Percentiles rank a stretch among this genome's conserved stretches.
Conservation (phyloP, 2,888 invertebrate species). For the Phaonia tiefii region DNA sequence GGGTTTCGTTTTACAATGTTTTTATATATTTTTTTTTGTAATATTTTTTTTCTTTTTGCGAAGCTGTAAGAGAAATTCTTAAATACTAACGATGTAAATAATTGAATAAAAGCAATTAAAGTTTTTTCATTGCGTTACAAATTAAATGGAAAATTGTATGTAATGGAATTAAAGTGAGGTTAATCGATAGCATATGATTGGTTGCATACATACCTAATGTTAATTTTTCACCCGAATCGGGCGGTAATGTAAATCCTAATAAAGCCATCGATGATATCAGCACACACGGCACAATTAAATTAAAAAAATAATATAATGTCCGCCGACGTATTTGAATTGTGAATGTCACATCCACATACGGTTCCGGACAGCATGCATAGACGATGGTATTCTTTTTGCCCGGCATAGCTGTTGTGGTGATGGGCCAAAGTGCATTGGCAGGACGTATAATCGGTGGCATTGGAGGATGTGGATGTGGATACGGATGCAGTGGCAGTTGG, state of each 20-base stretch:
- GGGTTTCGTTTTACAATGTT: neutral
- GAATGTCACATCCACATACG: constrained; percentile 95
- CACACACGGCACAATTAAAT: constrained; percentile 99
- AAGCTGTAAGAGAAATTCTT: constrained; percentile 56
- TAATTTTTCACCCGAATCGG: constrained; percentile 85
- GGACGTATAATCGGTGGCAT: neutral
- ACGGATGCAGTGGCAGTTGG: neutral
- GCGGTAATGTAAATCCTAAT: constrained; percentile 98
- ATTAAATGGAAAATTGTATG: too few relatives aligned
- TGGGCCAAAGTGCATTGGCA: neutral
- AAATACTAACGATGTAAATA: constrained; percentile 37
- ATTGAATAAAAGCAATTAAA: constrained; percentile 41
- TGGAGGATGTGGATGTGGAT: neutral
- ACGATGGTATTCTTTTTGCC: constrained; percentile 94
- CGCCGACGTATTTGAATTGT: constrained; percentile 97
- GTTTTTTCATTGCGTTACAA: too few relatives aligned
- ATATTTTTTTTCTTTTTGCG: constrained; percentile 1
- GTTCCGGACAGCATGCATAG: constrained; percentile 96
- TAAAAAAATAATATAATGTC: constrained; percentile 99
- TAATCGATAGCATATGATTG: neutral
- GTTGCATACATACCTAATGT: constrained; percentile 80
- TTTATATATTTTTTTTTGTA: too few relatives aligned
- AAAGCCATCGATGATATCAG: constrained; percentile 99
- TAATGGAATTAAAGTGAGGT: constrained; percentile 25
- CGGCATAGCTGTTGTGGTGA: constrained; percentile 87